Conservation (phyloP, 2,888 invertebrate genomes). For the Eledona agricola region DNA sequence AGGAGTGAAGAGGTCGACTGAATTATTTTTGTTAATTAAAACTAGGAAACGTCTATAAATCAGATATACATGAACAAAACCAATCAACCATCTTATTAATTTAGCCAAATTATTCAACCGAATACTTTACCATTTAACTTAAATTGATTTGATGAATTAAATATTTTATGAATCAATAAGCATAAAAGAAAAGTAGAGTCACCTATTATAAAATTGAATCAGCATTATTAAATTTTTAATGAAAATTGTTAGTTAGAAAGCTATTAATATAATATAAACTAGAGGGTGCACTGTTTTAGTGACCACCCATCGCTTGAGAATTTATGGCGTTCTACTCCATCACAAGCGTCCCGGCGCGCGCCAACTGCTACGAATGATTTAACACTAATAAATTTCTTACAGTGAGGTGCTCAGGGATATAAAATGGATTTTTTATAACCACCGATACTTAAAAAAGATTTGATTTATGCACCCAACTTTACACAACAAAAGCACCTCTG, state of each 20-base stretch:
- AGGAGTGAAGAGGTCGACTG: no score
- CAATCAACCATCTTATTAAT: no score
- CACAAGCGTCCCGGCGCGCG: conserved; percentile 24
- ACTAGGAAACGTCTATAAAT: no score
- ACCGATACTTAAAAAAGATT: no score
- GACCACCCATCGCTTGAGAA: conserved; percentile 23
- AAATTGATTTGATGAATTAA: no score
- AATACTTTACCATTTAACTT: no score
- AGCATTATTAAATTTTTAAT: background rate
- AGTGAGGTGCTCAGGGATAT: conserved; percentile 13
- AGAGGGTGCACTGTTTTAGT: conserved; percentile 19
- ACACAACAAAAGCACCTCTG: no score
- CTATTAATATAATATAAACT: conserved; percentile 22
- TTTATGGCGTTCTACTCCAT: conserved; percentile 22
- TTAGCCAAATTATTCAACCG: no score
- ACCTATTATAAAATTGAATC: background rate
- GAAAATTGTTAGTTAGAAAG: conserved; percentile 15
- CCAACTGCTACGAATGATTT: conserved; percentile 28
- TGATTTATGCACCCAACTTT: no score
- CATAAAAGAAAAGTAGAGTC: background rate
- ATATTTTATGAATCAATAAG: no score
- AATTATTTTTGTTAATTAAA: no score
- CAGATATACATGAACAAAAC: no score
- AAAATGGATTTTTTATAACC: conserved; percentile 23
- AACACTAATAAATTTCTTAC: conserved; percentile 26